Evolutionary conservation across 2,113 vertebrate species (phyloP), one percentile per base, ranked within the genome.

Genomic region (Aythya baeri): DNA sequence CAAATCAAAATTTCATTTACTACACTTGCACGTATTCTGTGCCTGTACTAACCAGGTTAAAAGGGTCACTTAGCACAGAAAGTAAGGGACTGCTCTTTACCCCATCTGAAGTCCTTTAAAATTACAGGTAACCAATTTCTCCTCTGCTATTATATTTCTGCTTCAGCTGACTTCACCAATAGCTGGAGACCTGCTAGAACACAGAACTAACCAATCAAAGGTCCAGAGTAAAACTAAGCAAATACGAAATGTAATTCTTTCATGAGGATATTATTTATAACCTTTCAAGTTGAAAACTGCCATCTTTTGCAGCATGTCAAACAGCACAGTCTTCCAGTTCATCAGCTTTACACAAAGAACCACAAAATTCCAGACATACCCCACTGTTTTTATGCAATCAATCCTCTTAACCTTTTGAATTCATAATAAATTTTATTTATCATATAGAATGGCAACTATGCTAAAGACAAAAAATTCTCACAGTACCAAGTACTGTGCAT

Each of bases 1-100:
- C 49, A 89, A 84, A 68, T 75, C 57, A 57, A 93, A 96, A 92
- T 25, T 38, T 50, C 31, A 91, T 71, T 91, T 93, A 32, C 67
- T 83, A 31, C 14, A 76, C 55, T 62, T 71, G 59, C 59, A 82
- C 38, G 32, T 43, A 66, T 75, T 86, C 55, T 89, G 41, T 80
- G 23, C 50, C 46, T 50, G 76, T 20, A 17, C 36, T 57, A 85
- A 63, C 17, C 59, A 83, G 44, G 70, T 55, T 87, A 86, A 82
- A 68, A 85, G 55, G 70, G 67, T 67, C 88, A 83, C 74, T 62
- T 2, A 5, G 46, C 44, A 89, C 62, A 54, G 43, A 85, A 91
- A 71, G 23, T 54, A 63, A 55, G 20, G 49, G 27, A 82, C 18
- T 32, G 32, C 63, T 71, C 76, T 74, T 32, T 32, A 79, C 4